Evolutionary conservation across 1,140 invertebrate species (phyloP), one percentile per base, ranked within the genome.

Genomic region (Drepana arcuata): DNA sequence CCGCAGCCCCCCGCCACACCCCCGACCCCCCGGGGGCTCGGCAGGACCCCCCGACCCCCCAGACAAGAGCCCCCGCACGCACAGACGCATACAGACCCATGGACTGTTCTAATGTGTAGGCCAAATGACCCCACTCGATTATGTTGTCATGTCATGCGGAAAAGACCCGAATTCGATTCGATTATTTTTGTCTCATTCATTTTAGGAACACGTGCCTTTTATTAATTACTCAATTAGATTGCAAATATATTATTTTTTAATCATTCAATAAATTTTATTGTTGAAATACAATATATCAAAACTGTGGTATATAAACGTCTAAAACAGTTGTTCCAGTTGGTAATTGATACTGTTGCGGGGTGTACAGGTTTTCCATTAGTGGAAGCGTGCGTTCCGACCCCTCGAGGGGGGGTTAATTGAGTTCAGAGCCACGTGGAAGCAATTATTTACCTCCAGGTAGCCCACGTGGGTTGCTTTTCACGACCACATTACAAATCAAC

Each of bases 401-500:
- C 54, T 49, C 45, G 44, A 14, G 51, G 48, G 62, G 48, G 52
- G 56, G 61, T 64, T 81, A 78, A 77, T 77, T 81, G 69, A 59
- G 61, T 57, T 54, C 41, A 50, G 34, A 38, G 36, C 69, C 77
- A 81, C 77, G 77, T 81, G 77, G 59, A 14, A 66, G 29, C 66
- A 81, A 81, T 77, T 81, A 81, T 81, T 81, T 78, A 81, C 73
- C 60, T 64, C 50, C 52, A 66, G 50, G 59, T 61, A 44, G 38
- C 18, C 69, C 77, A 81, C 77, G 77, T 81, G 77, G n/a, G n/a
- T 47, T 48, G 38, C 44, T 41, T 44, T 50, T 44, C 47, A 31
- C 40, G 26, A 33, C 41, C 30, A 45, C 27, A 28, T 23, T 15
- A 28, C 14, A 16, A 2, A 9, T 14, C 31, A 29, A 34, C 48